Conservation (phyloP, 2,797 vertebrate species). For the Pseudomugil tenellus region DNA sequence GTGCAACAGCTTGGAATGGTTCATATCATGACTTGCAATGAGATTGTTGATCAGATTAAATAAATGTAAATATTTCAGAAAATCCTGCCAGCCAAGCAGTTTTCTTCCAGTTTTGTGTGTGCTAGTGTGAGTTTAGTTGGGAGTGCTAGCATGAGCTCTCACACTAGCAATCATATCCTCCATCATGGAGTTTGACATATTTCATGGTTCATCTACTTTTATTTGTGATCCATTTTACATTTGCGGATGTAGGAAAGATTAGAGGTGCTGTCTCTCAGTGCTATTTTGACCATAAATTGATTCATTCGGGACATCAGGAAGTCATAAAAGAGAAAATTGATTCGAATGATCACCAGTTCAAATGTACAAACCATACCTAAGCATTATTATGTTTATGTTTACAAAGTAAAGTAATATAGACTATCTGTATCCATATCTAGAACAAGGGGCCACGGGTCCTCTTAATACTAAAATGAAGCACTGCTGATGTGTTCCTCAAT, state of each 20-base stretch:
- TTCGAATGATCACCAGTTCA: not conserved
- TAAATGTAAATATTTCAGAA: not conserved
- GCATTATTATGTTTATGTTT: too few species aligned
- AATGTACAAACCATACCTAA: too few species aligned
- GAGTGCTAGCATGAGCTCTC: not conserved
- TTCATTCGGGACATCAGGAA: too few species aligned
- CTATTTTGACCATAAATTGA: too few species aligned
- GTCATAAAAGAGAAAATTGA: too few species aligned
- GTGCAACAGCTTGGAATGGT: not conserved
- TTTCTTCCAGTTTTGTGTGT: not conserved
- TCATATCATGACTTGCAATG: too few species aligned
- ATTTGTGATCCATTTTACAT: not conserved
- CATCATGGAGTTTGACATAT: not conserved
- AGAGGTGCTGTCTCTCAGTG: too few species aligned
- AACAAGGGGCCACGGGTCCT: not conserved
- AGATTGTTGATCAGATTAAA: not conserved
- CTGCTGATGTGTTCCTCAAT: accelerated
- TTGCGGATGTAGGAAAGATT: not conserved
- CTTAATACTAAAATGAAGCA: conserved; percentile 2
- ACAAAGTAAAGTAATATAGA: not conserved
- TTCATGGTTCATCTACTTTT: not conserved
- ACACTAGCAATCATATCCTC: not conserved
- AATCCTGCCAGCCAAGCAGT: not conserved
- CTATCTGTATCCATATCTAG: not conserved
- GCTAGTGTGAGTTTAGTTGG: not conserved